A percentile compares a stretch with the other conserved stretches of the same genome.
Evolutionary conservation across 2,113 vertebrate species (phyloP).

Genomic region (Dendrocopos noguchii): DNA sequence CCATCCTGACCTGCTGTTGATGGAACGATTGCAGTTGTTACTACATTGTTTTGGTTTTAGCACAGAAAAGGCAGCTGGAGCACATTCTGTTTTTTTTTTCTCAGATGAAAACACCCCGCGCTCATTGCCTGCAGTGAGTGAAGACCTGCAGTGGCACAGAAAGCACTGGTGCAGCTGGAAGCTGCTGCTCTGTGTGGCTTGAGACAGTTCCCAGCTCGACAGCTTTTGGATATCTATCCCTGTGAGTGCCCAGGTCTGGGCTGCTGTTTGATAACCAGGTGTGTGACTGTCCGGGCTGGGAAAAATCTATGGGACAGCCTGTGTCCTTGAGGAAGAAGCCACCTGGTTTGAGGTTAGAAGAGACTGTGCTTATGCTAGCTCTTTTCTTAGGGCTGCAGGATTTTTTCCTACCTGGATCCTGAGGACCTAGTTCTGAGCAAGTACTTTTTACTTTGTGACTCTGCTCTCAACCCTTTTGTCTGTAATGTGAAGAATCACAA

Average conservation of each 20-base stretch:
- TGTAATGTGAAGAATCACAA: background rate
- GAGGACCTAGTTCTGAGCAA: background rate
- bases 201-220: background rate
- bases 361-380: background rate
- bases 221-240: rapidly evolving
- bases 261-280: background rate
- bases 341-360: background rate
- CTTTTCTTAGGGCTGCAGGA: background rate
- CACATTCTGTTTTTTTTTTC: background rate
- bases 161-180: background rate
- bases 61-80: background rate
- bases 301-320: background rate
- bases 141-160: background rate
- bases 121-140: rapidly evolving
- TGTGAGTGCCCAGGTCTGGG: background rate
- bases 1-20: background rate
- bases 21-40: background rate
- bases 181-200: rapidly evolving
- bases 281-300: background rate
- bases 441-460: background rate
- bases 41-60: background rate
- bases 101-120: rapidly evolving
- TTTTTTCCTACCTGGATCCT: background rate
- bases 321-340: background rate
- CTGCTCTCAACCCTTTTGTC: background rate